These are phyloP conservation scores for Dolichoris vasculosae DNA, from an alignment of 1,140 invertebrate genomes.

Conservation along the genomic window DNA sequence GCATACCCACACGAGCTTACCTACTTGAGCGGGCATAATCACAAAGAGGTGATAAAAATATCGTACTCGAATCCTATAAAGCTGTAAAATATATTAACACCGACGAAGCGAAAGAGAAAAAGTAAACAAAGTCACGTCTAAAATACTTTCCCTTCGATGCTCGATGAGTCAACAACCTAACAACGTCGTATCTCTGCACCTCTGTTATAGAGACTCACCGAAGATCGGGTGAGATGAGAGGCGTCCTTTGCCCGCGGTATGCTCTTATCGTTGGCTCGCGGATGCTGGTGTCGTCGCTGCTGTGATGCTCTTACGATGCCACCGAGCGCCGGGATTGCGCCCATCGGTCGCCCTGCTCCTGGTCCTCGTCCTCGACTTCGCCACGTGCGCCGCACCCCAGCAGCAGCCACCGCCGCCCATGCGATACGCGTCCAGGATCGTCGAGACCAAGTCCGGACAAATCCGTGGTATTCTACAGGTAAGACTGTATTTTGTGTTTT, in stretches of 20 bases:
- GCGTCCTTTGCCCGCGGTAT: conserved; percentile 48
- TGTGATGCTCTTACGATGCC: conserved; percentile 72
- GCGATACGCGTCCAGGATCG: conserved; percentile 75
- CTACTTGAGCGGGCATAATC: neutral
- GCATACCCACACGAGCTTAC: too few relatives aligned
- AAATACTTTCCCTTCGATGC: too few relatives aligned
- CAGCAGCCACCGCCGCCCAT: conserved; percentile 46
- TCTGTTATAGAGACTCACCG: neutral
- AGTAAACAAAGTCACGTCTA: too few relatives aligned
- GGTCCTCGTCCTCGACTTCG: conserved; percentile 54
- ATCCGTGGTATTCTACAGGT: conserved; percentile 77
- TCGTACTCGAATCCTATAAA: neutral
- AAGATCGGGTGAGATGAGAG: neutral
- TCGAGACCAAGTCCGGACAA: conserved; percentile 78
- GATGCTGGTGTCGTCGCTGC: conserved; percentile 64
- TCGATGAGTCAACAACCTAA: too few relatives aligned
- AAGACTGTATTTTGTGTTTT: too few relatives aligned
- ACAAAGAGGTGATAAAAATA: neutral
- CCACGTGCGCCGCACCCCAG: conserved; percentile 25
- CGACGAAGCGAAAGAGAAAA: neutral
- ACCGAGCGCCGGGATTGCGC: conserved; percentile 64
- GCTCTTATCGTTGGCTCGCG: conserved; percentile 54
- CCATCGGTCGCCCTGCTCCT: conserved; percentile 50
- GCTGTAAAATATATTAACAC: neutral
- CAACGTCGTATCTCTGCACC: too few relatives aligned